Base-by-base conservation (phyloP, 92 coral and sea anemone species). In the Plumapathes pennacea region DNA sequence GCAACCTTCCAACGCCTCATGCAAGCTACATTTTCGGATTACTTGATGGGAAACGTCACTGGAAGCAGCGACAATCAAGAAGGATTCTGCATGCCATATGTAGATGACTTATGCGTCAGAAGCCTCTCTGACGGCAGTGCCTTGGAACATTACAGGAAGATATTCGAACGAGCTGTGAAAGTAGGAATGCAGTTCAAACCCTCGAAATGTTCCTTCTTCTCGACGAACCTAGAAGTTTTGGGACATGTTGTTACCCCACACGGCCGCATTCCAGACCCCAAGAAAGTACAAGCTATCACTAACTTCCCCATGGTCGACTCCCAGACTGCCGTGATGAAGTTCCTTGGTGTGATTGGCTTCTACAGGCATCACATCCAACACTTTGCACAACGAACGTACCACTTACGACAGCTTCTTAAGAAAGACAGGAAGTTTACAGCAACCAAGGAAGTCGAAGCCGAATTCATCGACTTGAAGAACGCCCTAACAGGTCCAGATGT, bases 211-310 rank as follows among this genome's bases (percentile, higher is more conserved):
- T 22, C 27, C 56, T 71, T 71, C 60, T 71, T 71, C 51, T 43
- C 69, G 19, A 60, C 39, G 23, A 62, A 73, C 25, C 30, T 73
- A 18, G 54, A 65, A 33, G 64, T 75, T 24, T 56, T 66, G 2
- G 82, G 67, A 25, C 74, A 64, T 36, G 45, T 33, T 23, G 46
- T 75, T 18, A 75, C 75, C 23, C 52, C 62, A 52, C 40, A 63
- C 28, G 81, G 65, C 37, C 30, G 49, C 40, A 28, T 46, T 23
- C 65, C 82, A 13, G 47, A 40, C 46, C 32, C 41, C 12, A 75
- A 75, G 40, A 61, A 75, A 13, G 50, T 75, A 17, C 67, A 75
- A 22, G 82, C 75, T 14, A 65, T 75, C 39, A 17, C 46, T 38
- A 32, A 32, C 33, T 45, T 75, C 67, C 67, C 72, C 20, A 44